Conservation (phyloP, 2,797 vertebrate genomes). For the Cichlasoma orientale region DNA sequence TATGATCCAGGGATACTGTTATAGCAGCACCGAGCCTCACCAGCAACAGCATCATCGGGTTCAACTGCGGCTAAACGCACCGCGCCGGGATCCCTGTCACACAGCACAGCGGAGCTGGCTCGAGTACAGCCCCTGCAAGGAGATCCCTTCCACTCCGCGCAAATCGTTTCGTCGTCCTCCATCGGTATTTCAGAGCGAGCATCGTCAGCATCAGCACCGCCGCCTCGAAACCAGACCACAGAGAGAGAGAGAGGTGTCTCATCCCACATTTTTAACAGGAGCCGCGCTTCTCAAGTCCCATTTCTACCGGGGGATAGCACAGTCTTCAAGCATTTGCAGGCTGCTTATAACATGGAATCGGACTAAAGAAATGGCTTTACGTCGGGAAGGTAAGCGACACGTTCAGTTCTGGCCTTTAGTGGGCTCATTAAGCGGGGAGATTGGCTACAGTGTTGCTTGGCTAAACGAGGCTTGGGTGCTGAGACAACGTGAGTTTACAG, state of each 20-base stretch:
- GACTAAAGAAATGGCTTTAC: constrained; percentile 79
- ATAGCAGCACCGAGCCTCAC: constrained; percentile 76
- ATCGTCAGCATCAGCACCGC: constrained; percentile 68
- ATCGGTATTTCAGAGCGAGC: constrained; percentile 67
- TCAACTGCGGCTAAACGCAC: constrained; percentile 79
- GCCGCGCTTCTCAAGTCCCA: constrained; percentile 48
- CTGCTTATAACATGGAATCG: constrained; percentile 66
- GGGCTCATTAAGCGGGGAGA: constrained; percentile 11
- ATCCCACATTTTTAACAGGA: constrained; percentile 48
- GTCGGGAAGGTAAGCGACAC: constrained; percentile 76
- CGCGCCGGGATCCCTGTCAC: constrained; percentile 63
- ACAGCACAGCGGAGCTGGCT: constrained; percentile 55
- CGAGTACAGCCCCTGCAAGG: constrained; percentile 35
- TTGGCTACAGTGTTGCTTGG: constrained; percentile 35
- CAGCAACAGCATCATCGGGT: constrained; percentile 71
- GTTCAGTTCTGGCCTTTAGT: constrained; percentile 64
- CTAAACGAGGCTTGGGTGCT: constrained; percentile 37
- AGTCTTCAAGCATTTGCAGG: constrained; percentile 59
- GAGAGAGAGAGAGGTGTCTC: constrained; percentile 35
- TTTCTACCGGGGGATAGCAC: constrained; percentile 59
- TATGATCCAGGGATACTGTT: constrained; percentile 81
- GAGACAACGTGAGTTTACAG: constrained; percentile 64
- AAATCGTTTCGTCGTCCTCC: constrained; percentile 50
- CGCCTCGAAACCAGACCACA: constrained; percentile 55
- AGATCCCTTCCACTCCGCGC: constrained; percentile 45